phyloP scores from a whole-genome alignment of 2,113 vertebrate genomes.

The Aldabrachelys gigantea region DNA sequence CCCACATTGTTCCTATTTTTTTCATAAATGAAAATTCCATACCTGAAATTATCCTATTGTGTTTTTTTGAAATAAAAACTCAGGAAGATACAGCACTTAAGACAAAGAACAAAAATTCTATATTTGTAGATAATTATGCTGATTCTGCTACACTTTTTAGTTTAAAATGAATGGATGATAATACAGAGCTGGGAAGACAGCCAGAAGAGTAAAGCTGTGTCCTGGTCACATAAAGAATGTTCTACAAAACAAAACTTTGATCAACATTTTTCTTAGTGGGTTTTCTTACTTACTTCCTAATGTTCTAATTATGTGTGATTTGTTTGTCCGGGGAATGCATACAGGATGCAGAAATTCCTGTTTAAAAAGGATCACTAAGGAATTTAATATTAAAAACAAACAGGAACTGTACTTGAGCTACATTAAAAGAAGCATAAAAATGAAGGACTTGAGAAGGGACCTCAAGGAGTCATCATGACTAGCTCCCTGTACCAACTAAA shows the following conservation, averaged over 20 bases:
- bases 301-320: conserved; percentile 10
- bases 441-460: not conserved
- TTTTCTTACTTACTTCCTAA: not conserved
- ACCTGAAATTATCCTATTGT: not conserved
- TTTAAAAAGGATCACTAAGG: not conserved
- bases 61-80: not conserved
- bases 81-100: not conserved
- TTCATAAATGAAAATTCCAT: not conserved
- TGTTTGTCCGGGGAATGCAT: not conserved
- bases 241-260: not conserved
- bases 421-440: not conserved
- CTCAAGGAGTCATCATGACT: not conserved
- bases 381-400: not conserved
- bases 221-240: not conserved
- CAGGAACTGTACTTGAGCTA: not conserved
- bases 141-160: not conserved
- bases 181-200: not conserved
- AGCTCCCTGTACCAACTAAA: not conserved
- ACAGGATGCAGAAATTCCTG: not conserved
- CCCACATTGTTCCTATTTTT: not conserved
- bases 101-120: not conserved
- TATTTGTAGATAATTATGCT: not conserved
- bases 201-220: not conserved
- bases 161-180: rapidly evolving
- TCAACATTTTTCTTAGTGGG: not conserved